Evolutionary conservation across 2,113 vertebrate species (phyloP).

Genomic region (Myodes glareolus): DNA sequence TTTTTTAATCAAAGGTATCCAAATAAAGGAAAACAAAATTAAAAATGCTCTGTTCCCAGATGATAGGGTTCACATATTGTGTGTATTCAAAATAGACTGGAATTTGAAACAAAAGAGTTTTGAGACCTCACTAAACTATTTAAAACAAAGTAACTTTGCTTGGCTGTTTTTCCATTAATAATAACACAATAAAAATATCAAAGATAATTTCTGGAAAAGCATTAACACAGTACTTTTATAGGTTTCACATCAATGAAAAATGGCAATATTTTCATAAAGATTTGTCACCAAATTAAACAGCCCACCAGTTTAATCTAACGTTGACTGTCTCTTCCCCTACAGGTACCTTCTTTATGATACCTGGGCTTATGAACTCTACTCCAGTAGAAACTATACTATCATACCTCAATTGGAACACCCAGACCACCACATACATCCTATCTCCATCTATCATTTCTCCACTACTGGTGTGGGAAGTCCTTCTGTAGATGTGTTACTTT

Average conservation of each 20-base stretch:
- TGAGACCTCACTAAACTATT: slow-evolving; percentile 11
- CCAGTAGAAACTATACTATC: background rate
- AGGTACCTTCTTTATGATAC: background rate
- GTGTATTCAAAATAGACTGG: background rate
- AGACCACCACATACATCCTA: background rate
- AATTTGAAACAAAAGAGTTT: background rate
- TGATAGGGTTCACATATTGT: background rate
- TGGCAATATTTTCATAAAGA: background rate
- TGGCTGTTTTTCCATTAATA: background rate
- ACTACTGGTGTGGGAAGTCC: background rate
- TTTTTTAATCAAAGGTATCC: background rate
- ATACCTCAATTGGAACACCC: background rate
- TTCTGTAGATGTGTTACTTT: too few relatives aligned
- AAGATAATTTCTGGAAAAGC: background rate
- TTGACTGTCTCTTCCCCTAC: background rate
- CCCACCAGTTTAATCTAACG: background rate
- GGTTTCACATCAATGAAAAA: background rate
- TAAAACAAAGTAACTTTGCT: slow-evolving; percentile 30
- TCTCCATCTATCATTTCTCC: background rate
- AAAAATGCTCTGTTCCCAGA: too few relatives aligned
- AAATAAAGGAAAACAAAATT: background rate
- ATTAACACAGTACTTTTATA: background rate
- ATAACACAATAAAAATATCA: background rate
- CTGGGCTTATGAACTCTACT: background rate
- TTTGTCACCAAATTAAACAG: background rate